These are phyloP conservation scores for Myotis daubentonii DNA, from an alignment of 2,797 vertebrate genomes.

Conservation along the genomic window DNA sequence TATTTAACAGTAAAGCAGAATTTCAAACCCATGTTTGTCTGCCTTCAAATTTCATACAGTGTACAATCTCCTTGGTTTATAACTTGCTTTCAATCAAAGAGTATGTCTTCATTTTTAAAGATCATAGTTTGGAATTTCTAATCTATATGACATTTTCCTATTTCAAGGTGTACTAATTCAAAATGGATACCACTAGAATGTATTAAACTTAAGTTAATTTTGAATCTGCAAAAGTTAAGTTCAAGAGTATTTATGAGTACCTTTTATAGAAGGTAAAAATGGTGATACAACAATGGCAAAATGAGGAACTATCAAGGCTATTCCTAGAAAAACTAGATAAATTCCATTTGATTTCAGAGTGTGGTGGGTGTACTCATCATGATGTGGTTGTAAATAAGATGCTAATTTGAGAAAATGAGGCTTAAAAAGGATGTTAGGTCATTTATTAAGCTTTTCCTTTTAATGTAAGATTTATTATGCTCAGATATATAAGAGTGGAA, in stretches of 20 bases:
- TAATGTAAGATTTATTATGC: constrained; percentile 33
- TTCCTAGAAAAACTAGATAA: neutral
- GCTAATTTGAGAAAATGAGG: neutral
- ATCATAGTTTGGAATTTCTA: neutral
- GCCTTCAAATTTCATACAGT: neutral
- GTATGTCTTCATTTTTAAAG: constrained; percentile 2
- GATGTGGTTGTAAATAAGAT: neutral
- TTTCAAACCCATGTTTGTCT: neutral
- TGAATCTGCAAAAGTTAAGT: neutral
- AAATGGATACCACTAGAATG: neutral
- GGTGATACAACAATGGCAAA: neutral
- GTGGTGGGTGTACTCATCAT: neutral
- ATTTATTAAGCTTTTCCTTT: neutral
- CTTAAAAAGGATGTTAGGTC: neutral
- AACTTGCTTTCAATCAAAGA: neutral
- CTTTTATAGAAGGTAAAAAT: neutral
- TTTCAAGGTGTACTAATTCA: neutral
- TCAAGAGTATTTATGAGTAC: neutral
- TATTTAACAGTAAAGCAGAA: neutral
- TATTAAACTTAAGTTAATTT: constrained; percentile 5
- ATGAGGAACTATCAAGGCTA: neutral
- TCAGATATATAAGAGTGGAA: neutral
- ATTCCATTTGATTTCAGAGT: neutral
- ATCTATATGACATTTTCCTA: neutral
- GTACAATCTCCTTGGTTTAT: neutral